Evolutionary conservation across 2,888 invertebrate genomes (phyloP), one percentile per base, ranked within the genome.

Genomic region (Brenthis ino): DNA sequence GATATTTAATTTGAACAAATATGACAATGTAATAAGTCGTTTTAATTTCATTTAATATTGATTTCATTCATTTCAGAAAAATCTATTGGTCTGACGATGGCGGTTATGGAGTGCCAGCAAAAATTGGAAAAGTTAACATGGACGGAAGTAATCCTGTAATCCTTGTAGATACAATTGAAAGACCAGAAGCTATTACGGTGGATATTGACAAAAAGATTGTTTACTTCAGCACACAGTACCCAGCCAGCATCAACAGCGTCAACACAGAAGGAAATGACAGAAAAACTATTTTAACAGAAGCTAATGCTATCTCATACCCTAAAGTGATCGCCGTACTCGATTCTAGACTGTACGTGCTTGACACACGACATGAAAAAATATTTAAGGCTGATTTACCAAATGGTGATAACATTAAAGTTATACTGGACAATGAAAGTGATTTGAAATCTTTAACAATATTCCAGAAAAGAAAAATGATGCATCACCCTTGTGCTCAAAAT

Each of bases 21-120:
- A 37, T 8, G 2, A 8, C 37, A 37, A 37, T 37, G 37, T 43
- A 43, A 1, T 3, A 43, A 43, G 11, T 43, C 0, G 2, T 43
- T 43, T 43, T 43, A 43, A 11, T 43, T 11, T 11, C 11, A 43
- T 43, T 24, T 8, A 58, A 48, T 47, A 24, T 24, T 24, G 1
- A 51, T 51, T n/a, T 51, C 5, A 51, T n/a, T 51, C 74, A 61
- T 83, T 88, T 57, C 85, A 95, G 95, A 47, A 96, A 96, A 89
- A 88, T 99, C 43, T 99, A 98, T 90, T 99, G 99, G 99, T 95
- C 98, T 12, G 99, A 99, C 82, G 97, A 97, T 76, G 99, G 99
- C 12, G 98, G 98, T 11, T 96, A 94, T 71, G 98, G 97, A 2
- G 97, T 98, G 0, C 97, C 97, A 0, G 94, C 96, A 0, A 99